Evolutionary conservation across 92 coral and sea anemone species (phyloP), one percentile per base, ranked within the genome.

Genomic region (Siderastrea radians): DNA sequence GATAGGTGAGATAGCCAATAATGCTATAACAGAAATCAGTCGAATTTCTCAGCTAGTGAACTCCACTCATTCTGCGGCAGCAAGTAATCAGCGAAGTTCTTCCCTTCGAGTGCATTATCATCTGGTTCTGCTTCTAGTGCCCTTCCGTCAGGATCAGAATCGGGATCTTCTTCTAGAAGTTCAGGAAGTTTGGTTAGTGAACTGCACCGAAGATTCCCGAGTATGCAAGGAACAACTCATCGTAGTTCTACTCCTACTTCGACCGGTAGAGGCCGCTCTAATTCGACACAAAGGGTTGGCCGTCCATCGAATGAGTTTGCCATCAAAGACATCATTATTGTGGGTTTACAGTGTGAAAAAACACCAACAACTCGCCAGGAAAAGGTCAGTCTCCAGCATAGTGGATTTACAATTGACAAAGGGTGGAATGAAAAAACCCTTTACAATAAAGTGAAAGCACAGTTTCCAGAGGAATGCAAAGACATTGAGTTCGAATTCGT

Each of bases 381-480:
- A 59, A 74, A 66, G 79, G n/a, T 91, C 48, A 75, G 67, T 53
- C 88, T 91, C 48, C 87, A 82, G 44, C 19, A 73, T 38, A 88
- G 87, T 68, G 94, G 93, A 64, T 79, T 60, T 70, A 90, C 82
- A 79, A 76, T 79, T 60, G 77, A 90, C 82, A 79, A 76, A 79
- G 52, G 19, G 47, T 72, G 94, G 89, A 71, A 73, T 78, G 73
- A 83, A 75, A 88, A 69, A 55, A 59, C 67, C 14, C 70, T 87
- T 26, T 88, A 87, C 52, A 62, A 77, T 13, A 84, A 68, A 74
- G 74, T 88, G 54, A 92, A 92, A 88, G 92, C 82, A 19, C 94
- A 92, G 86, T 92, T 92, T 71, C 94, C 92, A 52, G 92, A 92
- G 61, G 88, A 91, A 74, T 91, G 94, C 58, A 91, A 83, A 57